A percentile compares a stretch with the other conserved stretches of the same genome.
Conservation (phyloP, 2,888 invertebrate species). For the Erebia ligea region DNA sequence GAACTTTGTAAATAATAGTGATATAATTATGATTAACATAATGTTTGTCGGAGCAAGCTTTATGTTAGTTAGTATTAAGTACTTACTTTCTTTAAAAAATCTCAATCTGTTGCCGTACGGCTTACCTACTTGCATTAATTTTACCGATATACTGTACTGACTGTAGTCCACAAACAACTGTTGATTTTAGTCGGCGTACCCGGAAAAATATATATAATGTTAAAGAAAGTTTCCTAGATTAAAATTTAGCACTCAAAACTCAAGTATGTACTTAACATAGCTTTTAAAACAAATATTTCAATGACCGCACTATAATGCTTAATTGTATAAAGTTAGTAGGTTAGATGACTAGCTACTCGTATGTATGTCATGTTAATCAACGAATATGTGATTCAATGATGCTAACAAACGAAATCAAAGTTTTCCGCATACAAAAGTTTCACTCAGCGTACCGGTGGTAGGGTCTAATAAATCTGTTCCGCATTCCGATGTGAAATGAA, state of each 20-base stretch:
- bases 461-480: constrained; percentile 72
- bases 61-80: too few relatives aligned
- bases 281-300: too few relatives aligned
- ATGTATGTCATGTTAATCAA: not conserved
- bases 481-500: constrained; percentile 77
- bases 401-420: constrained; percentile 13
- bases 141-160: too few relatives aligned
- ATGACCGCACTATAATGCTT: too few relatives aligned
- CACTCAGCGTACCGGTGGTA: constrained; percentile 64
- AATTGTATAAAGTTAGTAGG: too few relatives aligned
- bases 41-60: constrained; percentile 20
- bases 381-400: not conserved
- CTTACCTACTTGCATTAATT: too few relatives aligned
- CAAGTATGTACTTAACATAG: not conserved
- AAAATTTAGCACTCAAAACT: not conserved
- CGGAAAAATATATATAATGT: not conserved
- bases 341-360: too few relatives aligned
- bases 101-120: too few relatives aligned
- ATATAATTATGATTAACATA: constrained; percentile 33
- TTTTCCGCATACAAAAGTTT: constrained; percentile 52
- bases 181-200: not conserved
- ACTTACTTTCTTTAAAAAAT: too few relatives aligned
- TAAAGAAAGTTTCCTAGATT: not conserved
- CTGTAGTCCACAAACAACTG: too few relatives aligned
- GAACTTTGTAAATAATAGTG: constrained; percentile 38